phyloP scores from a whole-genome alignment of 2,797 vertebrate genomes.

The Nyctalus aviator region DNA sequence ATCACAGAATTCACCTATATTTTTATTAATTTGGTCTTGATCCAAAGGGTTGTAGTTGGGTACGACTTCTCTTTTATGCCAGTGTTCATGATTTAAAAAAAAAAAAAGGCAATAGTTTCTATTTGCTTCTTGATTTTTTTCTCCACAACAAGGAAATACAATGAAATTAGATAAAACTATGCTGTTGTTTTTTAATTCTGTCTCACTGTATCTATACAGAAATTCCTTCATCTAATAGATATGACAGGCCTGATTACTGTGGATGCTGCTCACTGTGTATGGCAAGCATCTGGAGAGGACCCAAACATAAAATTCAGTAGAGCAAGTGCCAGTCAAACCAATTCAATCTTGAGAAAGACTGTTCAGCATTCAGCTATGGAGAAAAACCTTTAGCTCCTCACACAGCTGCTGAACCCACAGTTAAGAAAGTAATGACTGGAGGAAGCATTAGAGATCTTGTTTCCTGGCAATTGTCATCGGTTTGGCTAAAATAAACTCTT shows the following conservation, averaged over 20 bases:
- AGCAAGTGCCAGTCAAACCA: not conserved
- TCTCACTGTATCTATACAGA: not conserved
- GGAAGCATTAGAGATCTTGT: not conserved
- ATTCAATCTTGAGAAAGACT: not conserved
- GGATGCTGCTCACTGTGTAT: not conserved
- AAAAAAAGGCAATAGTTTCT: conserved; percentile 1
- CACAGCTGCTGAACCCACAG: not conserved
- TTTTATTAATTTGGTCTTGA: conserved; percentile 1
- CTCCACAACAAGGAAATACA: not conserved
- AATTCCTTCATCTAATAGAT: not conserved
- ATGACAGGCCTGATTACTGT: not conserved
- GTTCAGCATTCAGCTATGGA: not conserved
- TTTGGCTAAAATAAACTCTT: not conserved
- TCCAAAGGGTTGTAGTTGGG: not conserved
- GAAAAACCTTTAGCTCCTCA: not conserved
- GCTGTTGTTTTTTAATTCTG: not conserved
- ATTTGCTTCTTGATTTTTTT: conserved; percentile 25
- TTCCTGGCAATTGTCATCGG: not conserved
- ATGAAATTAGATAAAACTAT: conserved; percentile 31
- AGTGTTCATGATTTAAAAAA: not conserved
- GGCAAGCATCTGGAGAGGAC: not conserved
- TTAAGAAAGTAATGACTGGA: not conserved
- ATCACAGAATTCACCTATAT: not conserved
- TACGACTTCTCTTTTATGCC: not conserved
- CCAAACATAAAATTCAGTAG: not conserved